Conservation (phyloP, 2,113 vertebrate genomes). For the Circaetus gallicus region DNA sequence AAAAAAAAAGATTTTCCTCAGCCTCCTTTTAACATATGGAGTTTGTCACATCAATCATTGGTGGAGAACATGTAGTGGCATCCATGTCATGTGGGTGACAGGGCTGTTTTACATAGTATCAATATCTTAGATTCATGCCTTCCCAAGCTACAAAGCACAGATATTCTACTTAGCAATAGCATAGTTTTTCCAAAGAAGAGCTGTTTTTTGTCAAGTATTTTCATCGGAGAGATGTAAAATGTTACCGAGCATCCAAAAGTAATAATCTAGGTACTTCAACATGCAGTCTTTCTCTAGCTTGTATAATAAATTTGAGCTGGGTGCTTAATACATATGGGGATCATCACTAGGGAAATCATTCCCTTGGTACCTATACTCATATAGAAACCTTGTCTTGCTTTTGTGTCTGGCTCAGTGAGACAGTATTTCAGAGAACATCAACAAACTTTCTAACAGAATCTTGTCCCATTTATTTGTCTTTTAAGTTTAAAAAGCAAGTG, state of each 20-base stretch:
- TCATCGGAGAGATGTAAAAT: slow-evolving; percentile 12
- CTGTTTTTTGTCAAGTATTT: slow-evolving; percentile 19
- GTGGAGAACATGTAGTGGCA: slow-evolving; percentile 45
- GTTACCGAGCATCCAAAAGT: neutral
- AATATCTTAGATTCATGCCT: slow-evolving; percentile 24
- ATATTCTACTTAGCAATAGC: neutral
- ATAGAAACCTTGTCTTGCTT: neutral
- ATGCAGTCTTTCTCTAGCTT: neutral
- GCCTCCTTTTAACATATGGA: slow-evolving; percentile 55
- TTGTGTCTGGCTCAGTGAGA: neutral
- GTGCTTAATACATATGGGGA: neutral
- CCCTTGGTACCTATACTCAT: neutral
- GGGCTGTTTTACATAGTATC: slow-evolving; percentile 59
- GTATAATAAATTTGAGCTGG: neutral
- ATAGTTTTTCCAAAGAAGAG: slow-evolving; percentile 28
- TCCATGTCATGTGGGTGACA: slow-evolving; percentile 54
- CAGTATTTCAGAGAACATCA: neutral
- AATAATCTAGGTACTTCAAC: neutral
- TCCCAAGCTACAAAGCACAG: slow-evolving; percentile 10
- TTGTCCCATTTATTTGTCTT: neutral
- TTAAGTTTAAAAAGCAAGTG: neutral
- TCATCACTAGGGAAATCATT: slow-evolving; percentile 12
- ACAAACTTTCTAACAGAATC: neutral
- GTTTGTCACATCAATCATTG: slow-evolving; percentile 59
- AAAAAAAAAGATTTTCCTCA: slow-evolving; percentile 22